Conservation (phyloP, 2,113 vertebrate species). For the Heliornis fulica region DNA sequence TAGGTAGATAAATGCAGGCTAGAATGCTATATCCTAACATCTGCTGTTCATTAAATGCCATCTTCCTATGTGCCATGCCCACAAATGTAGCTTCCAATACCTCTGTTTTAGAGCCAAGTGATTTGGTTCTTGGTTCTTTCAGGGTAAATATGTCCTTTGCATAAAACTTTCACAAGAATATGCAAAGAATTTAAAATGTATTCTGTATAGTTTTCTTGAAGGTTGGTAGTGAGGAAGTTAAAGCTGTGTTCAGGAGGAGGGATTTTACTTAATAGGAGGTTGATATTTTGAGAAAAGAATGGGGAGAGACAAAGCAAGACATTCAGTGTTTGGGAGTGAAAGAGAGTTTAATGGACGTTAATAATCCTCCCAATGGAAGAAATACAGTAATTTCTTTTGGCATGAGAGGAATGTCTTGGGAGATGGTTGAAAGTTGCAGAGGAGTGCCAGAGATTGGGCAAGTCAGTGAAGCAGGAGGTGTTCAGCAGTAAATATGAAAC, state of each 20-base stretch:
- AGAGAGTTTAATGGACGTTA: neutral
- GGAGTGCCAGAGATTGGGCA: neutral
- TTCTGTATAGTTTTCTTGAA: neutral
- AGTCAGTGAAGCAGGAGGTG: neutral
- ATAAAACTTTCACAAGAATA: neutral
- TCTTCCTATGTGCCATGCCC: neutral
- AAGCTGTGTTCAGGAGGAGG: neutral
- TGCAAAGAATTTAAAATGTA: neutral
- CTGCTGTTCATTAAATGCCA: neutral
- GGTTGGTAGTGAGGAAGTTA: neutral
- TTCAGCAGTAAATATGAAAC: neutral
- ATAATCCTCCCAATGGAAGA: conserved; percentile 27
- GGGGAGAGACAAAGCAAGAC: neutral
- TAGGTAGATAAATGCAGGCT: neutral
- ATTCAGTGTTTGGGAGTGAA: neutral
- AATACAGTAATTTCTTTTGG: conserved; percentile 35
- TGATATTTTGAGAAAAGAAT: neutral
- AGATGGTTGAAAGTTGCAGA: conserved; percentile 24
- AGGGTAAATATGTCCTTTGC: neutral
- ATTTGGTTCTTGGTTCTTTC: neutral
- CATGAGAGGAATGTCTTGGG: conserved; percentile 60
- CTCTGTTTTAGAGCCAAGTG: neutral
- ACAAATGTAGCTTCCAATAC: neutral
- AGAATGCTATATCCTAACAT: neutral
- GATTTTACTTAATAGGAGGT: neutral